Evolutionary conservation across 2,113 vertebrate species (phyloP).

Genomic region (Cettia cetti): DNA sequence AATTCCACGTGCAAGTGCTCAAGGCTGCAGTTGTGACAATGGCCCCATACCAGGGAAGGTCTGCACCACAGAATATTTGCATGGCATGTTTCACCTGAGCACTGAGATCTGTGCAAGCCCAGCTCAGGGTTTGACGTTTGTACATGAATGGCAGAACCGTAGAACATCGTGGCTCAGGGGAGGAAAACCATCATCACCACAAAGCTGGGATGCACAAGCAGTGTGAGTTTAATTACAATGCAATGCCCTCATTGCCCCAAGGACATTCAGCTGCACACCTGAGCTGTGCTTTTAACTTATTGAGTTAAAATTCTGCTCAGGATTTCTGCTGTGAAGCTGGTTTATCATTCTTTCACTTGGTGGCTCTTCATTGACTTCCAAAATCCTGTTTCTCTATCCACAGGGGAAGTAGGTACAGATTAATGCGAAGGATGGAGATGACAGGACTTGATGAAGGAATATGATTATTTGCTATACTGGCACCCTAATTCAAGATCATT

Average conservation of each 20-base stretch:
- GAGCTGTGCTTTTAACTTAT: not conserved
- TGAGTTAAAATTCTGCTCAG: not conserved
- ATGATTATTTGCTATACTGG: not conserved
- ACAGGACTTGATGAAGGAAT: not conserved
- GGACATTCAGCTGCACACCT: not conserved
- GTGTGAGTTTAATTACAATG: not conserved
- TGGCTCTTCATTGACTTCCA: not conserved
- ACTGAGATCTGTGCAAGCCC: no score
- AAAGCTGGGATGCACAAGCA: not conserved
- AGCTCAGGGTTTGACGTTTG: not conserved
- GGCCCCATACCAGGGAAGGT: accelerated
- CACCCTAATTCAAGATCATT: not conserved
- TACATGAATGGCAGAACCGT: accelerated
- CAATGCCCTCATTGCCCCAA: not conserved
- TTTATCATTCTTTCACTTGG: not conserved
- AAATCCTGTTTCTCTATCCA: not conserved
- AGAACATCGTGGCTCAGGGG: accelerated
- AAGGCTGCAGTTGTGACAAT: not conserved
- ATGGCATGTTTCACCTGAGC: not conserved
- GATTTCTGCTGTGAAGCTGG: not conserved
- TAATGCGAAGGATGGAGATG: not conserved
- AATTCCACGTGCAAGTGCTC: not conserved
- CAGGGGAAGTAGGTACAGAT: not conserved
- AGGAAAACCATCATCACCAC: not conserved
- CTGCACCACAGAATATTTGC: not conserved